Percentiles rank a stretch among this genome's conserved stretches.
These are phyloP conservation scores for Rutilus rutilus DNA, from an alignment of 2,113 vertebrate genomes.

Conservation along the genomic window DNA sequence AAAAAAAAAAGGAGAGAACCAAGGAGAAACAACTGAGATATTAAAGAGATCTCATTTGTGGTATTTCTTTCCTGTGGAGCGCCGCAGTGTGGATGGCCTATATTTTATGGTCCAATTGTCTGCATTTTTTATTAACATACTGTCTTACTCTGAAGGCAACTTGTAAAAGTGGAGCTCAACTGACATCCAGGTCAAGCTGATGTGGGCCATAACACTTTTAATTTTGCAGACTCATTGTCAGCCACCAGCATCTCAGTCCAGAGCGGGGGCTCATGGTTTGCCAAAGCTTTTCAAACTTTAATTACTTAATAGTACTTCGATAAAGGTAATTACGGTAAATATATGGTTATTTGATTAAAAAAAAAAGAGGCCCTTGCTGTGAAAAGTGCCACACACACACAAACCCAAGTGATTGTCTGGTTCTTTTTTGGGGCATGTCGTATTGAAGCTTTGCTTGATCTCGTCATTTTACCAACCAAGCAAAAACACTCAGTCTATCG, in stretches of 20 bases:
- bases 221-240: constrained; percentile 31
- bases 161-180: constrained; percentile 32
- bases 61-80: background rate
- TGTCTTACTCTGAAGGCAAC: constrained; percentile 12
- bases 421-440: background rate
- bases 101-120: background rate
- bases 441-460: constrained; percentile 36
- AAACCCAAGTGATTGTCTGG: background rate
- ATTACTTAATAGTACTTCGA: constrained; percentile 25
- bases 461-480: constrained; percentile 28
- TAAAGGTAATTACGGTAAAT: constrained; percentile 11
- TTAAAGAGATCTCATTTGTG: background rate
- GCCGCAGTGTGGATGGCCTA: background rate
- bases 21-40: background rate
- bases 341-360: constrained; percentile 24
- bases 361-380: background rate
- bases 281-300: constrained; percentile 18
- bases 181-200: constrained; percentile 32
- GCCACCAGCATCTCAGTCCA: background rate
- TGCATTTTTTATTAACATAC: constrained; percentile 24
- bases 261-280: background rate
- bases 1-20: too few species aligned
- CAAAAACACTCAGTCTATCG: constrained; percentile 34
- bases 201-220: background rate
- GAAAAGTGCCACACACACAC: background rate